phyloP scores from a whole-genome alignment of 2,113 vertebrate genomes.

The Setophaga petechia region DNA sequence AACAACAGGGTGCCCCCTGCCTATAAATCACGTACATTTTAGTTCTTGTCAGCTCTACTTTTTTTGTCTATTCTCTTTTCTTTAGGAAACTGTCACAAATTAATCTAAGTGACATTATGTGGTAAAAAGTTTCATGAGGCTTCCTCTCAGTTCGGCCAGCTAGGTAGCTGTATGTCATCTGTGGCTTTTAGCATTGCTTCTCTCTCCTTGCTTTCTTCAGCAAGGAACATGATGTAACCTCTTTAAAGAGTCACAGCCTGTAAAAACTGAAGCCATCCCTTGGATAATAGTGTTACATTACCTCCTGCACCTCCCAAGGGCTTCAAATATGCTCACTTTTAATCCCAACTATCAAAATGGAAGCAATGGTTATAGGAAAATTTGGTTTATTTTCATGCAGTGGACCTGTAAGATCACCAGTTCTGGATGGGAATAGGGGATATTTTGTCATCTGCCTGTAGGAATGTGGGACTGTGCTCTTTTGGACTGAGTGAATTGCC shows the following conservation, averaged over 20 bases:
- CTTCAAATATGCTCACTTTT: not conserved
- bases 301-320: not conserved
- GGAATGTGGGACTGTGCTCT: fast-evolving
- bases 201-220: not conserved
- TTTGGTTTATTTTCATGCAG: not conserved
- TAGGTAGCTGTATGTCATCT: not conserved
- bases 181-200: not conserved
- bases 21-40: not conserved
- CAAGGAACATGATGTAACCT: not conserved
- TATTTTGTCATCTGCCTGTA: not conserved
- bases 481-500: fast-evolving
- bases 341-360: not conserved
- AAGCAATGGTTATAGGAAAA: not conserved
- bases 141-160: not conserved
- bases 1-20: not conserved
- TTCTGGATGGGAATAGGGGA: not conserved
- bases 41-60: not conserved
- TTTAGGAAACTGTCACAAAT: not conserved
- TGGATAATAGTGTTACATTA: not conserved
- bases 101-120: not conserved
- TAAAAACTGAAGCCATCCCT: not conserved
- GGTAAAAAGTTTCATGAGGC: not conserved
- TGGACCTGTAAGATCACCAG: not conserved
- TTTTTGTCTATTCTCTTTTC: not conserved
- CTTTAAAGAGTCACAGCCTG: not conserved